phyloP scores from a whole-genome alignment of 2,113 vertebrate genomes.

The Notarius quadriscutis region DNA sequence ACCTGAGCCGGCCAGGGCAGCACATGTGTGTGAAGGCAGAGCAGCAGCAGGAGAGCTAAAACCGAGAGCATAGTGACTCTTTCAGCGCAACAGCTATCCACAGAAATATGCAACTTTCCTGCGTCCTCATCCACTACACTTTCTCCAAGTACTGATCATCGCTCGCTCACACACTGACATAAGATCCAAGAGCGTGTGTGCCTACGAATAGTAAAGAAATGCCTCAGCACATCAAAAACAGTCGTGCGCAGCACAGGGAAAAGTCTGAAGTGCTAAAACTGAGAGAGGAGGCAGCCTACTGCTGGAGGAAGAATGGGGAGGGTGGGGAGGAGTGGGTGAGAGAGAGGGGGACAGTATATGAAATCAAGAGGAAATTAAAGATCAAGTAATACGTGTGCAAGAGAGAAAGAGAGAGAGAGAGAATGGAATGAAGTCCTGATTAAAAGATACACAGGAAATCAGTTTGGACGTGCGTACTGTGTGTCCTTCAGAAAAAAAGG shows the following conservation, averaged over 20 bases:
- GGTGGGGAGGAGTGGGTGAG: background rate
- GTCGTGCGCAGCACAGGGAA: constrained; percentile 19
- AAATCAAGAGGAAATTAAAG: constrained; percentile 41
- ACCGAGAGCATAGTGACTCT: constrained; percentile 67
- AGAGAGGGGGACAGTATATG: constrained; percentile 51
- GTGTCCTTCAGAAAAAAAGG: constrained; percentile 21
- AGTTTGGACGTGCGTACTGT: background rate
- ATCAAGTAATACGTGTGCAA: background rate
- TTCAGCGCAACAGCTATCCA: constrained; percentile 60
- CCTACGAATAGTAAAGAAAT: constrained; percentile 34
- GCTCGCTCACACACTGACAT: constrained; percentile 38
- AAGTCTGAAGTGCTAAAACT: background rate
- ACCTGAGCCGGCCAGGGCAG: constrained; percentile 82
- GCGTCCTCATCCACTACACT: constrained; percentile 11
- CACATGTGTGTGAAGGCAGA: constrained; percentile 80
- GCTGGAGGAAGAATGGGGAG: background rate
- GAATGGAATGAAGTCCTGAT: background rate
- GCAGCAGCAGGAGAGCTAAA: constrained; percentile 70
- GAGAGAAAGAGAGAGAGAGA: background rate
- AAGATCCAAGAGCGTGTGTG: background rate
- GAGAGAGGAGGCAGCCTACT: constrained; percentile 29
- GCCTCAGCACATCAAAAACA: background rate
- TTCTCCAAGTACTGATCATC: constrained; percentile 7
- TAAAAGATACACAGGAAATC: background rate
- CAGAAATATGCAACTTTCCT: constrained; percentile 40